A percentile compares a stretch with the other conserved stretches of the same genome.
Conservation (phyloP, 2,797 vertebrate species). For the Salarias fasciatus region DNA sequence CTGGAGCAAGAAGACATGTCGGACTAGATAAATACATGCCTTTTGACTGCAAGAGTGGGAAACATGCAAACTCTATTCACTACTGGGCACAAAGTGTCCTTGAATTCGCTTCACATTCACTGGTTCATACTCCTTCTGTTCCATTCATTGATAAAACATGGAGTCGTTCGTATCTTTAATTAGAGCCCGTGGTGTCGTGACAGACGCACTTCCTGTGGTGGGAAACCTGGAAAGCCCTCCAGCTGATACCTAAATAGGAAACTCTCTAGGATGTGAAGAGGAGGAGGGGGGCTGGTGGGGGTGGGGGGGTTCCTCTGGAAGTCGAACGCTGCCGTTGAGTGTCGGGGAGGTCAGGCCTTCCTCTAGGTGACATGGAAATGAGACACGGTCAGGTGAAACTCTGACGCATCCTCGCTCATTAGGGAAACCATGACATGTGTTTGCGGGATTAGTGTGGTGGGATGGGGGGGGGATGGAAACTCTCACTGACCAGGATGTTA, state of each 20-base stretch:
- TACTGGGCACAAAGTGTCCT: no score
- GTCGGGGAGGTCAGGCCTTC: slow-evolving; percentile 16
- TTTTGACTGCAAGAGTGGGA: no score
- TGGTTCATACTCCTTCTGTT: no score
- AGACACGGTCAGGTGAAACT: slow-evolving; percentile 23
- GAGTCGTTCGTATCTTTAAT: no score
- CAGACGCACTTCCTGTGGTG: no score
- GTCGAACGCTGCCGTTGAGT: slow-evolving; percentile 29
- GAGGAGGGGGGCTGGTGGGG: not conserved
- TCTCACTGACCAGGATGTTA: slow-evolving; percentile 34
- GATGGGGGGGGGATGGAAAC: slow-evolving; percentile 12
- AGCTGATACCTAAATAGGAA: slow-evolving; percentile 45
- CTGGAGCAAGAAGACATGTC: no score
- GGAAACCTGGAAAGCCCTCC: slow-evolving; percentile 2
- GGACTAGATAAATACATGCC: no score
- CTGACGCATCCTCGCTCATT: slow-evolving; percentile 38
- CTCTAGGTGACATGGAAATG: slow-evolving; percentile 14
- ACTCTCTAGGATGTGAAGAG: slow-evolving; percentile 14
- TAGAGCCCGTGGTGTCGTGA: no score
- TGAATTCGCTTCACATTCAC: no score
- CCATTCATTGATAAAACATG: no score
- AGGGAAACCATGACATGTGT: no score
- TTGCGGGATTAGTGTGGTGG: not conserved
- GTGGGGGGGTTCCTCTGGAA: not conserved
- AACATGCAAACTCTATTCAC: no score